Evolutionary conservation across 1,140 invertebrate species (phyloP), one percentile per base, ranked within the genome.

Genomic region (Coenobita brevimanus): DNA sequence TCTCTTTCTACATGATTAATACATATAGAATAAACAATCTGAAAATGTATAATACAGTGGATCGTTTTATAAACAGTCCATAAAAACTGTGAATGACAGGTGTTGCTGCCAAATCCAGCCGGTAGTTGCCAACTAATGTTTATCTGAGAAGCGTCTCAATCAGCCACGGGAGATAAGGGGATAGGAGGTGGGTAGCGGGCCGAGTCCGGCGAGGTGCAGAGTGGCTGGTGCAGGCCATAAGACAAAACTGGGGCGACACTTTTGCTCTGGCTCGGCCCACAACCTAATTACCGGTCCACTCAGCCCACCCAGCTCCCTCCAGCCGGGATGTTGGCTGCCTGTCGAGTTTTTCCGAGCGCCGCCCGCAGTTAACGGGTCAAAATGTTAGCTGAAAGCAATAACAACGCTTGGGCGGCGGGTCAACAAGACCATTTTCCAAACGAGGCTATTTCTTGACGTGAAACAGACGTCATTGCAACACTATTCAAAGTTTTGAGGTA

Each of bases 171-270:
- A 62, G 76, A 57, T 24, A 64, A 62, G 36, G 62, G 33, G 73
- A n/a, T 27, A 36, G 85, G 24, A 15, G 27, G 75, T n/a, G 38
- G 8, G 46, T 17, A 10, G 8, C 21, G 62, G 33, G 33, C 36
- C 54, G 73, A 71, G 30, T 54, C 67, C 41, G 21, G 82, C 50
- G 71, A 30, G 71, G 54, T 30, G 57, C 57, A 62, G 71, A 76
- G 50, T 75, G 71, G 60, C 64, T 88, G 27, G 46, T 80, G 46
- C 86, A 88, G 43, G 86, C 67, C 86, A 82, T 88, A 82, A 88
- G 86, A 88, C 86, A 88, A 88, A 88, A 88, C 86, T 88, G 86
- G 80, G 57, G 86, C 86, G 86, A 88, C 86, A 88, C 86, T 88
- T 88, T 88, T 80, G 79, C 86, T 82, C 71, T 82, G 79, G 86